Evolutionary conservation across 2,113 vertebrate genomes (phyloP).

Genomic region (Arvicanthis niloticus): DNA sequence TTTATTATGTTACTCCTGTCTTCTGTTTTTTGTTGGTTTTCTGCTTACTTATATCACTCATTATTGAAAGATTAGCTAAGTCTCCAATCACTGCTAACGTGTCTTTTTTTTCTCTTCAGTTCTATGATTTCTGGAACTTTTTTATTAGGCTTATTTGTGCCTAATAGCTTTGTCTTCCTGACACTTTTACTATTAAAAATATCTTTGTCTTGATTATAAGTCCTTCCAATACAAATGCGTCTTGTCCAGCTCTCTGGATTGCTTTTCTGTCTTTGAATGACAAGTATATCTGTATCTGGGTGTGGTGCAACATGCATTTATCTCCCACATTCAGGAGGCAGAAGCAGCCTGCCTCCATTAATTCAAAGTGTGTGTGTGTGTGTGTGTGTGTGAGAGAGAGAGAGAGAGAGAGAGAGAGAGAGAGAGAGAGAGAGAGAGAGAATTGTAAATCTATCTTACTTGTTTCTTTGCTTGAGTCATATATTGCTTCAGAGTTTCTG

Average conservation of each 20-base stretch:
- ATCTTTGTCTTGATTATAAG: neutral
- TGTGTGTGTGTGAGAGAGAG: neutral
- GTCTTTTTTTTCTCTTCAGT: neutral
- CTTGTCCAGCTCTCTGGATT: neutral
- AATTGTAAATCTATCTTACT: neutral
- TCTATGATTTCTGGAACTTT: neutral
- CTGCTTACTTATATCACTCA: neutral
- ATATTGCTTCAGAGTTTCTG: neutral
- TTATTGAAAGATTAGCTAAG: neutral
- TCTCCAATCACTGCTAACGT: neutral
- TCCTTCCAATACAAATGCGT: neutral
- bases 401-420: too few species aligned
- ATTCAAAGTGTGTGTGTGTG: neutral
- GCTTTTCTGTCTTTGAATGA: neutral
- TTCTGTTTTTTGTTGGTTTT: neutral
- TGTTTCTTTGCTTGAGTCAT: neutral
- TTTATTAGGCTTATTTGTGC: neutral
- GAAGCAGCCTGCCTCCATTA: neutral
- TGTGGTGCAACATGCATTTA: neutral
- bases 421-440: too few species aligned
- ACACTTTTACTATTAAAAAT: slow-evolving; percentile 7
- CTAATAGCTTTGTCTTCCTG: neutral
- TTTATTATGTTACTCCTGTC: slow-evolving; percentile 7
- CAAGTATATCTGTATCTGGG: neutral
- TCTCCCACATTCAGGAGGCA: neutral